Percentiles rank a stretch among this genome's conserved stretches.
Conservation (phyloP, 1,140 invertebrate species). For the Antheraea mylitta region DNA sequence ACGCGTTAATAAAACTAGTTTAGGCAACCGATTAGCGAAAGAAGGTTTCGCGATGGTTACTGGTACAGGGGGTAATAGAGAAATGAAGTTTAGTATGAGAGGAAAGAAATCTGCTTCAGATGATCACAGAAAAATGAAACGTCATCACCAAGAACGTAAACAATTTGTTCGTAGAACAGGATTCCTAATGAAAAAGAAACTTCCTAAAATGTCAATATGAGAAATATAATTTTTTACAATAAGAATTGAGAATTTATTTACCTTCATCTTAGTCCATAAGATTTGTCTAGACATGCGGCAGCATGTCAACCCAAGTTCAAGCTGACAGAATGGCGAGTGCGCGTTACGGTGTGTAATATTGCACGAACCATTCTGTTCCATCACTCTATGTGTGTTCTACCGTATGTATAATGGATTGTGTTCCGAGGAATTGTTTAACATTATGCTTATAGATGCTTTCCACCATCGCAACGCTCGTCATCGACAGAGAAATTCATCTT, state of each 20-base stretch:
- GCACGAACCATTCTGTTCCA: no score
- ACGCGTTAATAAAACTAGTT: conserved; percentile 80
- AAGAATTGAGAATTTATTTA: background rate
- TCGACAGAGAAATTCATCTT: no score
- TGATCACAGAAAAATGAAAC: conserved; percentile 79
- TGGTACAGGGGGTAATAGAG: conserved; percentile 84
- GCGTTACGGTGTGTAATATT: no score
- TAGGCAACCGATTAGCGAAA: conserved; percentile 85
- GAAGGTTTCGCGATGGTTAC: conserved; percentile 79
- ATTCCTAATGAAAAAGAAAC: conserved; percentile 59
- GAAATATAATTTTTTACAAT: conserved; percentile 13
- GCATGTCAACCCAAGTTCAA: no score
- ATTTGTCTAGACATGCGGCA: no score
- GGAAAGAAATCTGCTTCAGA: conserved; percentile 73
- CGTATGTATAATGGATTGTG: no score
- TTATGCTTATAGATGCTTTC: no score
- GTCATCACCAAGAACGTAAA: conserved; percentile 86
- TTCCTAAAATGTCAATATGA: conserved; percentile 41
- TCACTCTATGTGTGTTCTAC: no score
- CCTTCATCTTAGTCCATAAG: no score
- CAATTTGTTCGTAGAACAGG: conserved; percentile 84
- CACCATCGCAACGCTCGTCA: no score
- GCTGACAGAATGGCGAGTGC: no score
- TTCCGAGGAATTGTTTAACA: no score
- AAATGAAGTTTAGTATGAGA: conserved; percentile 87